phyloP scores from a whole-genome alignment of 1,140 invertebrate species.

The Cephus cinctus region DNA sequence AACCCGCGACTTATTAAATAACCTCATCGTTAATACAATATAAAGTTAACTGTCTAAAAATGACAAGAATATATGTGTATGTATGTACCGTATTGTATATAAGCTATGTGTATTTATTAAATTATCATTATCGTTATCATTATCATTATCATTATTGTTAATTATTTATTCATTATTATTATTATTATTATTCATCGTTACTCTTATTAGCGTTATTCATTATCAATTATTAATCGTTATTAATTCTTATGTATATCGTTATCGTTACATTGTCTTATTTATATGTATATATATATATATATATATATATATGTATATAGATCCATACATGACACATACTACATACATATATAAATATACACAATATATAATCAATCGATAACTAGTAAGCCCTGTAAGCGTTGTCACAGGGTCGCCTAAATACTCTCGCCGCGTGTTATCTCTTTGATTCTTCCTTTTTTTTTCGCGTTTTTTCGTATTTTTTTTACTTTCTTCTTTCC shows the following conservation, averaged over 20 bases:
- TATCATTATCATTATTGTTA: constrained; percentile 5
- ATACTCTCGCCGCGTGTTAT: constrained; percentile 9
- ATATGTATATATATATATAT: constrained; percentile 10
- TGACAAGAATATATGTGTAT: constrained; percentile 37
- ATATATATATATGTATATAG: too few relatives aligned
- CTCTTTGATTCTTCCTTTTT: too few relatives aligned
- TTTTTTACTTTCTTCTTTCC: too few relatives aligned
- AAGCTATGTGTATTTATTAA: constrained; percentile 26
- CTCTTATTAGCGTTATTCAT: background rate
- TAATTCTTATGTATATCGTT: too few relatives aligned
- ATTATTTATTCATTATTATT: constrained; percentile 2
- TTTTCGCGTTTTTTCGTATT: too few relatives aligned
- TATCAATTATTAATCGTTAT: constrained; percentile 17
- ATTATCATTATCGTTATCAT: constrained; percentile 19
- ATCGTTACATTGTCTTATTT: constrained; percentile 17
- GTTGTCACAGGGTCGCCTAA: constrained; percentile 13
- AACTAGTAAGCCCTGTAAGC: constrained; percentile 23
- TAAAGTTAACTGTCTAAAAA: constrained; percentile 38
- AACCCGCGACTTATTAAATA: background rate
- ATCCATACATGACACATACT: too few relatives aligned
- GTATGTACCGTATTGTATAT: constrained; percentile 27
- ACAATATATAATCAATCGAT: constrained; percentile 19
- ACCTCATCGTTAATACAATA: constrained; percentile 12
- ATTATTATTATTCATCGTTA: background rate
- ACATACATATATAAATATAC: constrained; percentile 20